These are phyloP conservation scores for Eledona agricola DNA, from an alignment of 2,888 invertebrate genomes.

Conservation along the genomic window DNA sequence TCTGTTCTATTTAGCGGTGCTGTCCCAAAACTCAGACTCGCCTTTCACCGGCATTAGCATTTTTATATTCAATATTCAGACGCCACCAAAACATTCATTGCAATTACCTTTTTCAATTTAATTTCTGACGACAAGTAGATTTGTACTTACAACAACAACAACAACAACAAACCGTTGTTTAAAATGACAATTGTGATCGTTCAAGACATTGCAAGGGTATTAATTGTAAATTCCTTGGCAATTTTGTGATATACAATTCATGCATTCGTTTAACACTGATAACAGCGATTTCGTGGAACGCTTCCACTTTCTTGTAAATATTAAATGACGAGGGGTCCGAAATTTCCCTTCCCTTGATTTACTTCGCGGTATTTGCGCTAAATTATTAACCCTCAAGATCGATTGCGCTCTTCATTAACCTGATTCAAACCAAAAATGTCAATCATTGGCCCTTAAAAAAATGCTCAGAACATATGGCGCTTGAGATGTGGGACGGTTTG, in stretches of 20 bases:
- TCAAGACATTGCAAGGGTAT: no score
- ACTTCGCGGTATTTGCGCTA: constrained; percentile 32
- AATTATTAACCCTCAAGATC: constrained; percentile 34
- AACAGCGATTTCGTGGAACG: constrained; percentile 33
- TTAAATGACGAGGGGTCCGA: constrained; percentile 25
- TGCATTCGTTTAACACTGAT: constrained; percentile 31
- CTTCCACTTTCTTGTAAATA: constrained; percentile 16
- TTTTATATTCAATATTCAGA: no score
- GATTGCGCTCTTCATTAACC: constrained; percentile 40
- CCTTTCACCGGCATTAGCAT: no score
- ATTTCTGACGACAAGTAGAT: no score
- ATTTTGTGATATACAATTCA: constrained; percentile 31
- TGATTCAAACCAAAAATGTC: constrained; percentile 20
- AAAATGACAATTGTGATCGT: no score
- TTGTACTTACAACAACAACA: no score
- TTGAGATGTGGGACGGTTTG: constrained; percentile 52
- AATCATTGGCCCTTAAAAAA: no score
- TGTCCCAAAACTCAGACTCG: constrained; percentile 11
- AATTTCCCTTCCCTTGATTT: constrained; percentile 27
- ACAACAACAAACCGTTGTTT: no score
- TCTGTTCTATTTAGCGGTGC: constrained; percentile 16
- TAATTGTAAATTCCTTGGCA: constrained; percentile 28
- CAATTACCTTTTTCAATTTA: no score
- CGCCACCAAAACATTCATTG: no score
- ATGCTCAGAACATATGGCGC: constrained; percentile 56